phyloP scores from a whole-genome alignment of 2,888 invertebrate species.

The Apodemia hepburni region DNA sequence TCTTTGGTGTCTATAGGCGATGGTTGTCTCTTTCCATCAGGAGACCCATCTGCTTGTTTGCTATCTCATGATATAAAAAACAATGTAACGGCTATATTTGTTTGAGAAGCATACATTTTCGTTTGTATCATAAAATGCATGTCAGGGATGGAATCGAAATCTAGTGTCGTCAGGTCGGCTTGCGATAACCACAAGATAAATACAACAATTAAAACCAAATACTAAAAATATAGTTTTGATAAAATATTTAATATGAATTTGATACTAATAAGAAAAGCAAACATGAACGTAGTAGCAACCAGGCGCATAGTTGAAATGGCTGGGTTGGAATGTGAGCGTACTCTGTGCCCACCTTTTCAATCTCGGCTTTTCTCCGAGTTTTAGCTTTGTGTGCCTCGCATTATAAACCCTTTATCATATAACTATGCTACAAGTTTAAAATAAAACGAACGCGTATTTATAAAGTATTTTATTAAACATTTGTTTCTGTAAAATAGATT shows the following conservation, averaged over 20 bases:
- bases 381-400: constrained; percentile 21
- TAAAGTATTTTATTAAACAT: constrained; percentile 77
- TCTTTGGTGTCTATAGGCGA: too few relatives aligned
- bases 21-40: too few relatives aligned
- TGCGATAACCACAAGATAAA: not conserved
- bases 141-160: not conserved
- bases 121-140: too few relatives aligned
- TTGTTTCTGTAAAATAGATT: constrained; percentile 45
- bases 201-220: not conserved
- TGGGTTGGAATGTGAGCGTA: constrained; percentile 1
- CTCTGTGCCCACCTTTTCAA: constrained; percentile 1
- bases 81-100: too few relatives aligned
- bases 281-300: not conserved
- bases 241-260: not conserved
- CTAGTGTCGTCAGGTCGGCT: not conserved
- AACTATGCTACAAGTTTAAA: constrained; percentile 31
- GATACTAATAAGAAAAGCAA: not conserved
- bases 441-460: constrained; percentile 52
- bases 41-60: too few relatives aligned
- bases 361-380: constrained; percentile 14
- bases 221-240: not conserved
- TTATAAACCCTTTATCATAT: constrained; percentile 18
- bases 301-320: constrained; percentile 8
- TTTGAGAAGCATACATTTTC: too few relatives aligned
- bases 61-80: too few relatives aligned